A percentile compares a stretch with the other conserved stretches of the same genome.
These are phyloP conservation scores for Scaptomyza montana DNA, from an alignment of 1,140 invertebrate genomes.

Conservation along the genomic window DNA sequence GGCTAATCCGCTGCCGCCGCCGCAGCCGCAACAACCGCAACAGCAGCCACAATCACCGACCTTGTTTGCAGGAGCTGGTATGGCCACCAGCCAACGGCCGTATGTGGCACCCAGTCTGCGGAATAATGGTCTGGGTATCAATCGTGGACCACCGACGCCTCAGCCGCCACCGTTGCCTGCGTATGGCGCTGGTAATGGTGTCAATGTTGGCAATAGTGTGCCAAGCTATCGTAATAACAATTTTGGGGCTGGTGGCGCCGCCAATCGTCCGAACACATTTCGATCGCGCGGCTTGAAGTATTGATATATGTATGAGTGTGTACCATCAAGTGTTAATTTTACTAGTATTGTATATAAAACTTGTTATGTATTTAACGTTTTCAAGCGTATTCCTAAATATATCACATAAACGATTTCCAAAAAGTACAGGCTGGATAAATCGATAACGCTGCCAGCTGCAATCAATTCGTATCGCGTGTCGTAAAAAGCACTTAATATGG, in stretches of 20 bases:
- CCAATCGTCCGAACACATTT: constrained; percentile 61
- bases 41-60: constrained; percentile 20
- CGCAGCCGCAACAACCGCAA: constrained; percentile 20
- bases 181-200: constrained; percentile 25
- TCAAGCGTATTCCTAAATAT: constrained; percentile 46
- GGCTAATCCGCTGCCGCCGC: constrained; percentile 7
- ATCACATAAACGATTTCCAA: constrained; percentile 6
- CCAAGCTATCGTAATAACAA: constrained; percentile 43
- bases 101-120: constrained; percentile 77
- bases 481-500: constrained; percentile 36
- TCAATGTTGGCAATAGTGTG: constrained; percentile 9
- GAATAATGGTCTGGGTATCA: constrained; percentile 70
- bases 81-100: constrained; percentile 74
- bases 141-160: constrained; percentile 51
- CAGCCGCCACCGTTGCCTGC: constrained; percentile 18
- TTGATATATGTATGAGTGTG: constrained; percentile 25
- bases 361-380: constrained; percentile 36
- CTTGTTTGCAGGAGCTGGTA: constrained; percentile 9
- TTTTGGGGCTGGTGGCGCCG: constrained; percentile 26
- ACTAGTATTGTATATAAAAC: constrained; percentile 45
- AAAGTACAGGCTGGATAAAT: constrained; percentile 36
- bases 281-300: constrained; percentile 80
- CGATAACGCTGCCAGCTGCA: constrained; percentile 18
- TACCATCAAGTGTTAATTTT: constrained; percentile 5
- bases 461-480: constrained; percentile 16